Evolutionary conservation across 2,113 vertebrate genomes (phyloP).

Genomic region (Mirounga angustirostris): DNA sequence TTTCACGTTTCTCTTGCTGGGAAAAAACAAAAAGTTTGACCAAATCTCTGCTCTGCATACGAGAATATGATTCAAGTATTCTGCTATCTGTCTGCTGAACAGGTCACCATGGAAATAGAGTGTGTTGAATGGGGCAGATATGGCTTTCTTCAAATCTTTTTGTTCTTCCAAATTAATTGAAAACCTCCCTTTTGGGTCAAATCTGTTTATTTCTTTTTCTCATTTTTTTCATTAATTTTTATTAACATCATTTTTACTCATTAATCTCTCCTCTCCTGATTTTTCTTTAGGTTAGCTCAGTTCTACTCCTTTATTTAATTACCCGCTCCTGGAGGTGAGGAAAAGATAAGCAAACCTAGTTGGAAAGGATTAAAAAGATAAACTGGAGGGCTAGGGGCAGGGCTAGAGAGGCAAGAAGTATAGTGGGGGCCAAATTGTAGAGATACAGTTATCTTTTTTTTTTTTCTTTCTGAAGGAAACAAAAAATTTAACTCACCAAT

Average conservation of each 20-base stretch:
- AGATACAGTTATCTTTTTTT: neutral
- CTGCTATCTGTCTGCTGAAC: neutral
- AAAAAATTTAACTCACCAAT: conserved; percentile 28
- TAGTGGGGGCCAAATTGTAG: neutral
- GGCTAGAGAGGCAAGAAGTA: neutral
- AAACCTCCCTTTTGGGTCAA: neutral
- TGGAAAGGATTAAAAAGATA: conserved; percentile 41
- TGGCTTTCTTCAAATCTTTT: neutral
- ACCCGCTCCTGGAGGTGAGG: neutral
- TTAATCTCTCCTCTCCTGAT: neutral
- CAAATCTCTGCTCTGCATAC: neutral
- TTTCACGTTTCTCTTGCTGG: neutral
- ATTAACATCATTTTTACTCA: neutral
- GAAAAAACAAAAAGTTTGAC: neutral
- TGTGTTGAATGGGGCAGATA: neutral
- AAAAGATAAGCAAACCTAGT: neutral
- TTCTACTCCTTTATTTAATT: neutral
- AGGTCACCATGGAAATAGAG: neutral
- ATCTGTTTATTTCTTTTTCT: neutral
- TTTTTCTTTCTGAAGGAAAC: neutral
- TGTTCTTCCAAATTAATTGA: neutral
- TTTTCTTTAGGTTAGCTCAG: neutral
- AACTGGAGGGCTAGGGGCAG: neutral
- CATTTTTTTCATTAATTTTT: neutral
- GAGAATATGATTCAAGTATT: neutral